Conservation (phyloP, 2,797 vertebrate genomes). For the Sebastes goodei region DNA sequence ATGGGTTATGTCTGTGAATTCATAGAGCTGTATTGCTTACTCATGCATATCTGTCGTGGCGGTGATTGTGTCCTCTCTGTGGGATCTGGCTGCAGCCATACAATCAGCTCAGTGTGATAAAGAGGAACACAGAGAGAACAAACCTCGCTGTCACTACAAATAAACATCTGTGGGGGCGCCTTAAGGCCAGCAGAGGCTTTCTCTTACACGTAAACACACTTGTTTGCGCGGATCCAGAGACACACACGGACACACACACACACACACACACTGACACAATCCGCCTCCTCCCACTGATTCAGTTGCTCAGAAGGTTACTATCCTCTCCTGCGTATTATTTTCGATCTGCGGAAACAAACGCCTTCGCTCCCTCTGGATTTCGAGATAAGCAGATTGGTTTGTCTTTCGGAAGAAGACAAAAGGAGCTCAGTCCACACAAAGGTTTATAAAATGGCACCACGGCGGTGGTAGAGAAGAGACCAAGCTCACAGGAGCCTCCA, state of each 20-base stretch:
- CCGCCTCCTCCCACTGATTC: slow-evolving; percentile 65
- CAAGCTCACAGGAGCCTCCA: slow-evolving; percentile 39
- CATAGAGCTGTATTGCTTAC: slow-evolving; percentile 58
- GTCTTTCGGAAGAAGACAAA: slow-evolving; percentile 74
- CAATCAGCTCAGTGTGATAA: slow-evolving; percentile 77
- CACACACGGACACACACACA: slow-evolving; percentile 44
- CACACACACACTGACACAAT: slow-evolving; percentile 47
- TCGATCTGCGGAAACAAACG: slow-evolving; percentile 75
- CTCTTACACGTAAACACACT: slow-evolving; percentile 57
- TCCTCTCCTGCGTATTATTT: slow-evolving; percentile 74
- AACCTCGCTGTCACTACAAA: slow-evolving; percentile 74
- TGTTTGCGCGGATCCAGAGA: slow-evolving; percentile 28
- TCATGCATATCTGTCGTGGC: slow-evolving; percentile 62
- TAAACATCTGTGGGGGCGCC: slow-evolving; percentile 73
- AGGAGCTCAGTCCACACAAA: slow-evolving; percentile 66
- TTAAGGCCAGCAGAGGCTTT: slow-evolving; percentile 64
- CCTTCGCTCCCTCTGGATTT: slow-evolving; percentile 76
- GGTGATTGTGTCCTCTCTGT: slow-evolving; percentile 61
- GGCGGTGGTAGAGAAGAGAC: slow-evolving; percentile 35
- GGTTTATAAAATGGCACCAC: slow-evolving; percentile 72
- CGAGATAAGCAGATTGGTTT: slow-evolving; percentile 82
- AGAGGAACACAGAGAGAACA: slow-evolving; percentile 72
- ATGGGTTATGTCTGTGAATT: slow-evolving; percentile 62
- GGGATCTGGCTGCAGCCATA: slow-evolving; percentile 53
- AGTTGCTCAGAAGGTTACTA: slow-evolving; percentile 71